Conservation (phyloP, 2,888 invertebrate species). For the Eristalinus aeneus region DNA sequence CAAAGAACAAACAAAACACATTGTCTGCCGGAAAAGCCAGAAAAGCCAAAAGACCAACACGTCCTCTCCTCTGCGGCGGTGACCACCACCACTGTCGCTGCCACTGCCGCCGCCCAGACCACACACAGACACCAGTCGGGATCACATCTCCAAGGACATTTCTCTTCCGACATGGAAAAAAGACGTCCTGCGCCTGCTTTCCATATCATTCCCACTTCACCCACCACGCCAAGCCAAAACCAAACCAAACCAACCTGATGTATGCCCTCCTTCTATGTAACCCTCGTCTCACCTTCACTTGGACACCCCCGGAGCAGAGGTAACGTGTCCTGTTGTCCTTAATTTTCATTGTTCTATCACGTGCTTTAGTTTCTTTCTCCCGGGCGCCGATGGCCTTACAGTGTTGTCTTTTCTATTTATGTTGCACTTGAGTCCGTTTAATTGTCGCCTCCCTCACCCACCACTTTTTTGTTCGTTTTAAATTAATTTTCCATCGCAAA, state of each 20-base stretch:
- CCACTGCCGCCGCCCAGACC: background rate
- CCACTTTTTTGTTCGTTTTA: constrained; percentile 21
- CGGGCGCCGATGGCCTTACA: constrained; percentile 43
- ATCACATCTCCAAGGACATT: constrained; percentile 61
- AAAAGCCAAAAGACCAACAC: constrained; percentile 68
- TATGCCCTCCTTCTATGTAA: constrained; percentile 37
- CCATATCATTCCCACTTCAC: constrained; percentile 49
- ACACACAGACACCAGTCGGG: background rate
- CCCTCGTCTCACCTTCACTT: constrained; percentile 24
- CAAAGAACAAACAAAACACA: constrained; percentile 62
- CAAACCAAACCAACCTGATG: constrained; percentile 31
- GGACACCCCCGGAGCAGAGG: constrained; percentile 31
- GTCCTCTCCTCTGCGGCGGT: constrained; percentile 45
- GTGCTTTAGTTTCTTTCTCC: constrained; percentile 44
- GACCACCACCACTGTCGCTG: constrained; percentile 49
- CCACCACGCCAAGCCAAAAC: background rate
- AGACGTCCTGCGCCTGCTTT: constrained; percentile 46
- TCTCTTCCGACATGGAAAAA: constrained; percentile 20
- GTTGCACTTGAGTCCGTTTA: constrained; percentile 58
- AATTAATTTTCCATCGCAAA: constrained; percentile 66
- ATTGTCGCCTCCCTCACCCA: constrained; percentile 36
- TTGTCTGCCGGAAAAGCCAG: constrained; percentile 49
- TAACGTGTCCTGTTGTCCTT: constrained; percentile 62
- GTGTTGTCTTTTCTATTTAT: constrained; percentile 65
- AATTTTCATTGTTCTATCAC: constrained; percentile 65